phyloP scores from a whole-genome alignment of 2,797 vertebrate species.

The Xiphophorus birchmanni region DNA sequence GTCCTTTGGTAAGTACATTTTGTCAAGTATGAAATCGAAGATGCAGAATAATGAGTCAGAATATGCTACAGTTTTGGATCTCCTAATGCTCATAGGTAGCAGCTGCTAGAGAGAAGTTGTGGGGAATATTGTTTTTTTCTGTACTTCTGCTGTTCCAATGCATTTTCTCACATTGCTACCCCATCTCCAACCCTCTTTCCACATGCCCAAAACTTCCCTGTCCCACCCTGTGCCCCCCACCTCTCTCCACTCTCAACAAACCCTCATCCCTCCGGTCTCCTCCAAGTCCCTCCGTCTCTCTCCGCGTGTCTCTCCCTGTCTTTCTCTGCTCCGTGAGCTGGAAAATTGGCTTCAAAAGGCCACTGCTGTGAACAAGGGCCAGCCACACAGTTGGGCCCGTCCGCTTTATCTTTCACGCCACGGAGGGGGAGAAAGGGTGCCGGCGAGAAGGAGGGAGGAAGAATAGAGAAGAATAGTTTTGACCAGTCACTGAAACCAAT shows the following conservation, averaged over 20 bases:
- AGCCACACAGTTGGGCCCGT: constrained; percentile 84
- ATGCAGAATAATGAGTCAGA: constrained; percentile 29
- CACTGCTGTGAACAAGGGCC: constrained; percentile 87
- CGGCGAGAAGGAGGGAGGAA: constrained; percentile 71
- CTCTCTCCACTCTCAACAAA: constrained; percentile 5
- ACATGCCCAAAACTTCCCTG: constrained; percentile 73
- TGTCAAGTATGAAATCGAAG: constrained; percentile 39
- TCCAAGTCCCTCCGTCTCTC: constrained; percentile 64
- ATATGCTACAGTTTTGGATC: constrained; percentile 14
- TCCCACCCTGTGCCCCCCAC: constrained; percentile 17
- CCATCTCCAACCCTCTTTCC: constrained; percentile 68
- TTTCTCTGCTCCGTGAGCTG: constrained; percentile 86
- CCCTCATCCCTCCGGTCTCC: constrained; percentile 61
- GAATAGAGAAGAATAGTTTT: constrained; percentile 83
- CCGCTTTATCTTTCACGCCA: constrained; percentile 84
- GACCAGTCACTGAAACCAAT: constrained; percentile 87
- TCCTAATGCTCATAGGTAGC: constrained; percentile 15
- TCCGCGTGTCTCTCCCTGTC: constrained; percentile 67
- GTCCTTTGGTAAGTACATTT: constrained; percentile 25
- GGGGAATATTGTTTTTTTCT: constrained; percentile 48
- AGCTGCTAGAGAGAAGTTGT: constrained; percentile 18
- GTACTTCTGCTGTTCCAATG: constrained; percentile 48
- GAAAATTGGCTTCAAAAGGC: constrained; percentile 88
- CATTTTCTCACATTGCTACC: constrained; percentile 66
- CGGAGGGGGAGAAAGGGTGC: constrained; percentile 65